Base-by-base conservation (phyloP, 1,140 invertebrate genomes). In the Hycleus phaleratus region DNA sequence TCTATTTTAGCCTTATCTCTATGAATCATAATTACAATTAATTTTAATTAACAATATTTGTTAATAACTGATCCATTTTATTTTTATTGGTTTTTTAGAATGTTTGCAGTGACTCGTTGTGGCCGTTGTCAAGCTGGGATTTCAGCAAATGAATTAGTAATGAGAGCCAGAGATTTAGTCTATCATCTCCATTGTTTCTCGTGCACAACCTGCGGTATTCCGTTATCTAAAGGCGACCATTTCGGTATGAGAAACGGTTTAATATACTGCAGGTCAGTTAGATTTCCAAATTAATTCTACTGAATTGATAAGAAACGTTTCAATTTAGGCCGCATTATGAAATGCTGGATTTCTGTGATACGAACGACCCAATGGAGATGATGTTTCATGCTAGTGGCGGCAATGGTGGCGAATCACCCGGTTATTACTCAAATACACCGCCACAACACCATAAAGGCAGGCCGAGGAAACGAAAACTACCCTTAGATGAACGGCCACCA, bases 101-200 rank as follows among this genome's bases (percentile, higher is more conserved):
- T 89, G 67, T 90, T 88, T 69, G 86, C 85, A 45, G 85, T 87
- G 55, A 87, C 90, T 68, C 80, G 89, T 53, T 95, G 93, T 70
- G 86, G 86, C 1, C 81, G 90, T 45, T 96, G 93, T 71, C 84
- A 86, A 10, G 83, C 85, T 38, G 87, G 86, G 0, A 90, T 97
- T 67, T 86, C 87, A 9, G 85, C 91, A n/a, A 87, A 87, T 62
- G 93, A 96, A 77, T 78, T 95, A 66, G 93, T 96, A 68, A 96
- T 95, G 92, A 76, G 91, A 59, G 92, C 91, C 0, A 75, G 88
- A 26, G 90, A 92, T 62, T 79, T 88, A 63, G 91, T 95, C 45
- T 97, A 91, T 74, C 93, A 97, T 74, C 79, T 94, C 47, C 84
- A 87, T 57, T 97, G 93, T 77, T 97, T 97, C 78, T 87, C 85